These are phyloP conservation scores for Frankliniella fusca DNA, from an alignment of 2,888 invertebrate genomes.

Conservation along the genomic window DNA sequence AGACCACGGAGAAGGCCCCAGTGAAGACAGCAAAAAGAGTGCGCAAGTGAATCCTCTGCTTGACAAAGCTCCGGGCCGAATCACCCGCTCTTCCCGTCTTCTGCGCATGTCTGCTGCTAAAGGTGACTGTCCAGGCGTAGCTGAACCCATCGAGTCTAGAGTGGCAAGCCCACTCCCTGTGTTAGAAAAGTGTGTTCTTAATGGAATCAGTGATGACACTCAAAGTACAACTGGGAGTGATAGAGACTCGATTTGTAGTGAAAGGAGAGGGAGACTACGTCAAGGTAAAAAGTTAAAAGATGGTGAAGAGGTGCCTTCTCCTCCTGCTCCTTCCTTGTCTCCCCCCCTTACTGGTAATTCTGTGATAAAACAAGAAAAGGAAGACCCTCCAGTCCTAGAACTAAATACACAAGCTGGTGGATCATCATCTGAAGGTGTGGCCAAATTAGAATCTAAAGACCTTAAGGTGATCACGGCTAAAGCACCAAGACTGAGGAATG, in stretches of 20 bases:
- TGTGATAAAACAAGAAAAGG: slow-evolving; percentile 18
- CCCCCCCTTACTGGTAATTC: background rate
- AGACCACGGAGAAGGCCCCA: slow-evolving; percentile 16
- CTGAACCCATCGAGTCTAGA: background rate
- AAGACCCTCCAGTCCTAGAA: slow-evolving; percentile 11
- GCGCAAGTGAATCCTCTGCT: background rate
- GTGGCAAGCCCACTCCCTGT: slow-evolving; percentile 3
- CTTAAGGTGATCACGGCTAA: slow-evolving; percentile 33
- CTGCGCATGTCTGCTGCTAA: background rate
- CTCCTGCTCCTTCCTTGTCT: background rate
- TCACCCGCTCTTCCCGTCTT: background rate
- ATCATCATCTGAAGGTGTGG: background rate
- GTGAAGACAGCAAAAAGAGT: background rate
- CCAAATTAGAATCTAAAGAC: background rate
- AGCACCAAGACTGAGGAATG: slow-evolving; percentile 36
- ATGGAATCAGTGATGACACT: background rate
- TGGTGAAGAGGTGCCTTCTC: background rate
- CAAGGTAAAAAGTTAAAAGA: background rate
- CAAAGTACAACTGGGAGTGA: slow-evolving; percentile 9
- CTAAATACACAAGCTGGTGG: background rate
- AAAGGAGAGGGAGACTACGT: slow-evolving; percentile 9
- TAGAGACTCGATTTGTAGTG: background rate
- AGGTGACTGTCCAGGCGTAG: background rate
- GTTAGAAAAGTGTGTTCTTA: background rate
- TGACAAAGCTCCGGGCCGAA: background rate